phyloP scores from a whole-genome alignment of 2,797 vertebrate species.

The Buceros bicornis region DNA sequence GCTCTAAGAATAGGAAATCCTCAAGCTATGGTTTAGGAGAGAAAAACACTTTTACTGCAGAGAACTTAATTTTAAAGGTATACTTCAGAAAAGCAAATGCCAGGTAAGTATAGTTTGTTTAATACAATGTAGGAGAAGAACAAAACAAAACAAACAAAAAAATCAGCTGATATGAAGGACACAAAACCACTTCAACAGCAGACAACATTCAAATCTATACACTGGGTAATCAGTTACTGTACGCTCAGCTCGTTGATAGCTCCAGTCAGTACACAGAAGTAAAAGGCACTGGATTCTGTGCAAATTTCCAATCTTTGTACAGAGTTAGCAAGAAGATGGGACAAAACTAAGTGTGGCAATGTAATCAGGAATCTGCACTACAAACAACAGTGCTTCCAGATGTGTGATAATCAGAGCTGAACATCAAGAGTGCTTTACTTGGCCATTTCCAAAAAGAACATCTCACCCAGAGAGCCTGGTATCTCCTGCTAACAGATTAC shows the following conservation, averaged over 20 bases:
- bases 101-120: not conserved
- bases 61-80: constrained; percentile 7
- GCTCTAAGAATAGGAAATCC: constrained; percentile 20
- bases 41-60: constrained; percentile 23
- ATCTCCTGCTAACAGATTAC: not conserved
- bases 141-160: not conserved
- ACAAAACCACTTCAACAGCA: not conserved
- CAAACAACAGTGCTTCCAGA: not conserved
- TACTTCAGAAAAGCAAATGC: constrained; percentile 8
- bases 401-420: not conserved
- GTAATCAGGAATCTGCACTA: not conserved
- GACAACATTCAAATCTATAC: not conserved
- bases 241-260: not conserved
- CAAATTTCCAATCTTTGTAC: not conserved
- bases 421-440: not conserved
- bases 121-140: not conserved
- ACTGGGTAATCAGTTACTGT: not conserved
- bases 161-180: not conserved
- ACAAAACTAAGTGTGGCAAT: not conserved
- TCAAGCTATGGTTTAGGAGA: not conserved
- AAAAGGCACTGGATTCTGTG: not conserved
- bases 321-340: not conserved
- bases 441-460: not conserved
- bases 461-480: not conserved
- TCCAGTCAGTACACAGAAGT: not conserved